Base-by-base conservation (phyloP, 2,113 vertebrate species). In the Scartelaos histophorus region DNA sequence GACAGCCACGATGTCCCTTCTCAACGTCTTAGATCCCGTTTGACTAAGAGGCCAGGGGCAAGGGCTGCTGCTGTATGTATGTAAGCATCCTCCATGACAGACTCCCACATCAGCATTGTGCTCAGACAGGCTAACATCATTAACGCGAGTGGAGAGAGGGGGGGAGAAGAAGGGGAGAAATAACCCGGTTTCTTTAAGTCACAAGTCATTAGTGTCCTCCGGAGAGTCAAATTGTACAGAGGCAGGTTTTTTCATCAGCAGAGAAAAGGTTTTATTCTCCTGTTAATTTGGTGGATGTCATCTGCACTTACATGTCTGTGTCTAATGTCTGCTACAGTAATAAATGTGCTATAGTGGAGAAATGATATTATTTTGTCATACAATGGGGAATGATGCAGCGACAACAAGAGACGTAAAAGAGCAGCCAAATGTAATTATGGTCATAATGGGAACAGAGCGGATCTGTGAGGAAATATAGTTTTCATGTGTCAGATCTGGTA, bases 261-360 rank as follows among this genome's bases (percentile, higher is more conserved):
- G 87, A 79, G 86, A 89, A 58, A 88, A 91, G 85, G 82, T 90
- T 90, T 91, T 90, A 90, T 90, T 85, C 86, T 88, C 89, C 79
- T 90, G 88, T 91, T 92, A 91, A 91, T 92, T 92, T 91, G 86
- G 86, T 88, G 87, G 90, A 91, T 88, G 91, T 92, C 91, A 91
- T 87, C 84, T 87, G 82, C 87, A 88, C 85, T 92, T 90, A 91
- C 85, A 89, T 87, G 85, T 88, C 89, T 90, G 86, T 89, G 87
- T 90, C 85, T 91, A 91, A 91, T 88, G 86, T 89, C 83, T 81
- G 87, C 71, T 80, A 29, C 78, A 83, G 87, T 89, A 89, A 91
- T 91, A 89, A 92, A 91, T 85, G 86, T 77, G 82, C 83, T 74
- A 83, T 75, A 79, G 78, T 85, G 82, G 82, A 85, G 87, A 88